phyloP scores from a whole-genome alignment of 2,113 vertebrate species.

The Jaculus jaculus region DNA sequence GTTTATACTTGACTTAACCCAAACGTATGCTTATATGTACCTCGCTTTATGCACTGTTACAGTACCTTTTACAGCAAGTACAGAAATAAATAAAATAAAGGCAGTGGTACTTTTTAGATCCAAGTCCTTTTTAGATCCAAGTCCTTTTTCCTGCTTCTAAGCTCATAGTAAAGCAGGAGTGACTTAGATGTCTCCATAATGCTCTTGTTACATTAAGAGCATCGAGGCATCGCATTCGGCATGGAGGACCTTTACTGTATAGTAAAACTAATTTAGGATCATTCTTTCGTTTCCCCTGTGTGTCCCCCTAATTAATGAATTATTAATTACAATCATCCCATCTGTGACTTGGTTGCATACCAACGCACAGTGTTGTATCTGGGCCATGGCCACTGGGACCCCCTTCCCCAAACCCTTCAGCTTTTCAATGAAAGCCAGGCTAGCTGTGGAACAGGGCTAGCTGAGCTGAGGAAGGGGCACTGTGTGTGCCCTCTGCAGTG shows the following conservation, averaged over 20 bases:
- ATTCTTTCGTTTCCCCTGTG: neutral
- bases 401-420: constrained; percentile 68
- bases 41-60: constrained; percentile 65
- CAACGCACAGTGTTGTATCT: constrained; percentile 53
- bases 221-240: too few relatives aligned
- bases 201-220: too few relatives aligned
- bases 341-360: constrained; percentile 65
- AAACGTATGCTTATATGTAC: neutral
- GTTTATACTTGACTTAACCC: constrained; percentile 3
- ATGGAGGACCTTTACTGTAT: neutral
- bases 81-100: constrained; percentile 17
- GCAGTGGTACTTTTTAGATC: neutral
- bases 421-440: constrained; percentile 73
- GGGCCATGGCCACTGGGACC: constrained; percentile 46
- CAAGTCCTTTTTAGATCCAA: neutral
- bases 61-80: constrained; percentile 45
- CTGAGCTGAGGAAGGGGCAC: constrained; percentile 74
- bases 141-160: neutral
- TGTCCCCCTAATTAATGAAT: neutral
- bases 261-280: constrained; percentile 10
- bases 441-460: constrained; percentile 79
- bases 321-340: constrained; percentile 41
- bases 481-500: constrained; percentile 81
- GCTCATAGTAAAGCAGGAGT: constrained; percentile 38
- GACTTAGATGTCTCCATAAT: neutral